A percentile compares a stretch with the other conserved stretches of the same genome.
Evolutionary conservation across 2,888 invertebrate genomes (phyloP).

Genomic region (Piscicola geometra): DNA sequence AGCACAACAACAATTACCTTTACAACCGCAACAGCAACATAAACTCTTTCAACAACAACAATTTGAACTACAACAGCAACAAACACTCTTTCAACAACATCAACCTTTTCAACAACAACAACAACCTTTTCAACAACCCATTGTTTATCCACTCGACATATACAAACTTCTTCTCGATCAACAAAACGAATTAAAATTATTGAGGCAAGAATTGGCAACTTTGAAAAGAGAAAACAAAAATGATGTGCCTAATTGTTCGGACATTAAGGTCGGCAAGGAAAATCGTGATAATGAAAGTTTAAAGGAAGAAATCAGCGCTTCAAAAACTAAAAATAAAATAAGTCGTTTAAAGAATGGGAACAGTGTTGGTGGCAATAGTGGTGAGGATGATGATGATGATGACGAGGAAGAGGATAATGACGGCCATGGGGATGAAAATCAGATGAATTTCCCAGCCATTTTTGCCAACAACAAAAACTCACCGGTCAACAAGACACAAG

Average conservation of each 20-base stretch:
- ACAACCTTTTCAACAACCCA: not conserved
- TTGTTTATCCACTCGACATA: not conserved
- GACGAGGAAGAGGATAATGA: too few relatives aligned
- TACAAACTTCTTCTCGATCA: not conserved
- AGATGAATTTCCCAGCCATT: not conserved
- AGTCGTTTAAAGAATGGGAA: too few relatives aligned
- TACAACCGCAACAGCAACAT: not conserved
- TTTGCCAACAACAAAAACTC: not conserved
- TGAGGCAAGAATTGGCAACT: not conserved
- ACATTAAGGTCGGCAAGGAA: too few relatives aligned
- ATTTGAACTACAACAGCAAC: not conserved
- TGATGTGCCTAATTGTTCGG: too few relatives aligned
- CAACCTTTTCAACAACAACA: conserved; percentile 6
- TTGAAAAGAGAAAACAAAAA: not conserved
- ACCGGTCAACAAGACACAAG: too few relatives aligned
- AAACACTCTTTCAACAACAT: not conserved
- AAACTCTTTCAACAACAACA: conserved; percentile 7
- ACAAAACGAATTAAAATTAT: not conserved
- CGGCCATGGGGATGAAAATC: too few relatives aligned
- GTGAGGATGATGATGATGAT: too few relatives aligned
- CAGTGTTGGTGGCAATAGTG: too few relatives aligned
- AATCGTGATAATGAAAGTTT: too few relatives aligned
- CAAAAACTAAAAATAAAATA: too few relatives aligned
- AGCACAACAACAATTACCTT: not conserved
- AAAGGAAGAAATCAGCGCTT: too few relatives aligned